phyloP scores from a whole-genome alignment of 2,797 vertebrate genomes.

The Coendou prehensilis region DNA sequence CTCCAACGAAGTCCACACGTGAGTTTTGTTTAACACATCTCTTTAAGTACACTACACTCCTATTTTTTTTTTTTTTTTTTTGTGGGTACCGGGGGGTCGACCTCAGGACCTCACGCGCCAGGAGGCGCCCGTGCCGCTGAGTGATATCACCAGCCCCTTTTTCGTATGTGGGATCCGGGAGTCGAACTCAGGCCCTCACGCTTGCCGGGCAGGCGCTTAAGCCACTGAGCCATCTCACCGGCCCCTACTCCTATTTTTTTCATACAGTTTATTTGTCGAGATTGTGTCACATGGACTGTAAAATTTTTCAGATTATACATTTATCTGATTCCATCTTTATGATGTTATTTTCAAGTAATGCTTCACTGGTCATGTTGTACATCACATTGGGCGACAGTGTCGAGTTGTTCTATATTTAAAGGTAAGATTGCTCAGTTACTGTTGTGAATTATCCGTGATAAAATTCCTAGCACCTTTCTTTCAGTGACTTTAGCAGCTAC shows the following conservation, averaged over 20 bases:
- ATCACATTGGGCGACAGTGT: neutral
- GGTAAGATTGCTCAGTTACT: neutral
- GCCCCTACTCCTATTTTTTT: neutral
- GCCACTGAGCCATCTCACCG: no score
- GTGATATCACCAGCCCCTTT: no score
- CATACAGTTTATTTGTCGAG: neutral
- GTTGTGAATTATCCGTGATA: neutral
- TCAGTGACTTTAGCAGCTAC: neutral
- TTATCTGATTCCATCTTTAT: neutral
- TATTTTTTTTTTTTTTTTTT: constrained; percentile 11
- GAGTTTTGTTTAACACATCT: neutral
- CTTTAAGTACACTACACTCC: neutral
- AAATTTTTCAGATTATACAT: neutral
- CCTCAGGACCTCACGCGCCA: no score
- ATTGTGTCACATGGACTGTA: neutral
- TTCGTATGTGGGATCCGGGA: no score
- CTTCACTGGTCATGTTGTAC: neutral
- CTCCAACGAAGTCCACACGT: neutral
- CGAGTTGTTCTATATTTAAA: neutral
- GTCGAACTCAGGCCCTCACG: no score
- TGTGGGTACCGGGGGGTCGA: no score
- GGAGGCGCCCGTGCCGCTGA: no score
- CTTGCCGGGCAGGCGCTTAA: no score
- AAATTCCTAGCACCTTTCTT: neutral
- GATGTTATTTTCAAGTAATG: neutral